Base-by-base conservation (phyloP, 2,797 vertebrate species). In the Garrulus glandarius region DNA sequence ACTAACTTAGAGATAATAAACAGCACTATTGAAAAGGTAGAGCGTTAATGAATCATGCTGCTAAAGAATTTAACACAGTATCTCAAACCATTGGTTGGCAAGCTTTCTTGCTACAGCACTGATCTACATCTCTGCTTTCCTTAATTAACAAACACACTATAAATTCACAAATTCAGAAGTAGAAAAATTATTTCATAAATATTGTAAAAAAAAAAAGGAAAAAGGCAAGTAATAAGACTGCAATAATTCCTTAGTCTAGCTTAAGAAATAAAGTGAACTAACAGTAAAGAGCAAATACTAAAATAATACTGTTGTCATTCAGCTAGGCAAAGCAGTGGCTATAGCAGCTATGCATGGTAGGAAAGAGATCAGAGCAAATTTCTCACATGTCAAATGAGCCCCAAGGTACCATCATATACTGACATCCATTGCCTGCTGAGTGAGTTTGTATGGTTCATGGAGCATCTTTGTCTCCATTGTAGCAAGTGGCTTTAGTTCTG, bases 141-240 rank as follows among this genome's bases (percentile, higher is more conserved):
- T 41, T 61, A 74, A 78, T 26, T 37, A 55, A 61, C 6, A 61
- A 59, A 41, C 14, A 55, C 6, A 29, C 3, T 8, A 36, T n/a
- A 59, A 67, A 55, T 13, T 50, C 19, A 59, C 2, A 79, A 59
- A 64, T 29, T 34, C 21, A 79, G 9, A 69, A 34, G 17, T 9
- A 5, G 8, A 59, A 82, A 84, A 89, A 37, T 1, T 57, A 8
- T 44, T 76, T 63, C 15, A 69, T 21, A 65, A 88, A 70, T 36
- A 88, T 2, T 43, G 5, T 3, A 4, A 1, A 1, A 4, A 43
- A 27, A 29, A 32, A 29, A 22, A 50, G 4, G 2, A 50, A 52
- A 65, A 53, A 53, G 14, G 2, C 4, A 68, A 60, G 9, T 36
- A 19, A 61, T 55, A 10, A 50, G 10, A 81, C 5, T 3, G 3